Base-by-base conservation (phyloP, 2,888 invertebrate species). In the Esperia sulphurella region DNA sequence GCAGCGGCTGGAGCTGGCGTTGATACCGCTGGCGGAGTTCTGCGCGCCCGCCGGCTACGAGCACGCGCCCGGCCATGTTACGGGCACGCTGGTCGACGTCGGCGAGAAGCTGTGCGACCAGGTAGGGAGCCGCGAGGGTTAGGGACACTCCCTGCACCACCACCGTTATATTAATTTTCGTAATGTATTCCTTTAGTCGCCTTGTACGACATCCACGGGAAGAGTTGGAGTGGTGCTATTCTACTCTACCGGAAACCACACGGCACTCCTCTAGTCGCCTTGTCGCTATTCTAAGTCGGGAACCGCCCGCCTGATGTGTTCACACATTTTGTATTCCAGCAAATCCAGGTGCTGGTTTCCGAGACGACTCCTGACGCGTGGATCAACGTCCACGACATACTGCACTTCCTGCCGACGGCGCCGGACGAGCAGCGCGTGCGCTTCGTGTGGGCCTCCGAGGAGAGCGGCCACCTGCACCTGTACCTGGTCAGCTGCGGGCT, bases 361-460 rank as follows among this genome's bases (percentile, higher is more conserved):
- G 90, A 90, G 50, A 54, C 71, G 0, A 83, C 92, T 31, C 93
- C 96, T 0, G 92, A 93, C 50, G 92, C 96, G n/a, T 98, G 98
- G 98, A 93, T 98, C 51, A 98, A 98, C 83, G 95, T 98, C 1
- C 96, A 98, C 77, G 97, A 98, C 75, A 91, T 97, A 52, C 85
- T 98, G 0, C 92, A 96, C 76, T 97, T 98, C 80, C 88, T 97
- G 53, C 94, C 95, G 7, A 85, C 91, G 38, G 75, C 72, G 0
- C 21, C 3, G 3, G 21, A 21, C 21, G 65, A 78, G 0, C 68
- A 71, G 5, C 75, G 84, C 41, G 76, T 94, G 12, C 89, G 89
- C 54, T 97, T 98, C 79, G 91, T 98, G 43, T 98, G 97, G 97
- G 96, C 96, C 0, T 96, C 96, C 38, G 98, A 98, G 83, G 96